Percentiles rank a stretch among this genome's conserved stretches.
Conservation (phyloP, 2,113 vertebrate species). For the Chaetorhynchus papuensis region DNA sequence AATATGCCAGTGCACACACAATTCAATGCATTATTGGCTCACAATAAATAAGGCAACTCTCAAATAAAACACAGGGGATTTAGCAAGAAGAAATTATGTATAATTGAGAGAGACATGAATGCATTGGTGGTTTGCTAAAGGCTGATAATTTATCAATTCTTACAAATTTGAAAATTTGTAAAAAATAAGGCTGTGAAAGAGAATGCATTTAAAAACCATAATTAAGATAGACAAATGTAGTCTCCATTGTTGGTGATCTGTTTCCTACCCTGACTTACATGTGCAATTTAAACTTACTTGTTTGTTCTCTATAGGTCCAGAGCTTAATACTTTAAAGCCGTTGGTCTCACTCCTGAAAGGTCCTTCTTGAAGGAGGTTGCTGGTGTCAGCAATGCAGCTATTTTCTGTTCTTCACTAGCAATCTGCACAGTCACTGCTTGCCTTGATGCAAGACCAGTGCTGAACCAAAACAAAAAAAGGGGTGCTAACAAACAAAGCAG, state of each 20-base stretch:
- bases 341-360: neutral
- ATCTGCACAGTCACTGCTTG: neutral
- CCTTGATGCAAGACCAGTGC: neutral
- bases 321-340: neutral
- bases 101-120: neutral
- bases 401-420: neutral
- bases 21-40: constrained; percentile 65
- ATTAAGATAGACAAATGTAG: neutral
- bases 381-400: neutral
- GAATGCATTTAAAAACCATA: neutral
- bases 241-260: neutral
- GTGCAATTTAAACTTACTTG: neutral
- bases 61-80: constrained; percentile 50
- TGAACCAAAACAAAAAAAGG: neutral
- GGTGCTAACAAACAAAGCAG: neutral
- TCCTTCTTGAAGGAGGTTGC: neutral
- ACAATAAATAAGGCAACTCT: constrained; percentile 71
- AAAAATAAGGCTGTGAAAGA: neutral
- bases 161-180: neutral
- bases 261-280: neutral
- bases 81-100: constrained; percentile 35
- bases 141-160: constrained; percentile 26
- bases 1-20: constrained; percentile 71
- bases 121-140: constrained; percentile 31
- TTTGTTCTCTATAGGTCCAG: neutral